Conservation (phyloP, 1,140 invertebrate species). For the Luehdorfia chinensis region DNA sequence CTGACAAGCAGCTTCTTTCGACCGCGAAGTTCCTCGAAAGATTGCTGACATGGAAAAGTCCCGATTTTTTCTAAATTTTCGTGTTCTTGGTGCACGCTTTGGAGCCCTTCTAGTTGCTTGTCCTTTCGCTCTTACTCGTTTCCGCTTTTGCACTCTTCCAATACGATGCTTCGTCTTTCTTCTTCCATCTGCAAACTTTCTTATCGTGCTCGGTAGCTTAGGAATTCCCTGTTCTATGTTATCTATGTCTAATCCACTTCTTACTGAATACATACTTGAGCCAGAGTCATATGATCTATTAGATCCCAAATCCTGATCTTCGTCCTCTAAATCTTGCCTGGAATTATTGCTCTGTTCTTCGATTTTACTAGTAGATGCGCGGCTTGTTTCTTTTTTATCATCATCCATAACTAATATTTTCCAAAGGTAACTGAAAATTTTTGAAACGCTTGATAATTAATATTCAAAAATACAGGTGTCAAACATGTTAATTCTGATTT, state of each 20-base stretch:
- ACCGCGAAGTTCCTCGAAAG: conserved; percentile 30
- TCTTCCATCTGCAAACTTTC: background rate
- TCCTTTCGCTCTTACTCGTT: conserved; percentile 20
- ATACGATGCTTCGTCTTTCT: conserved; percentile 15
- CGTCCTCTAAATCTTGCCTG: too few species aligned
- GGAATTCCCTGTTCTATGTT: too few species aligned
- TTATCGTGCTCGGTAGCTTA: too few species aligned
- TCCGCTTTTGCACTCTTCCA: conserved; percentile 35
- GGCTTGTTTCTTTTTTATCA: too few species aligned
- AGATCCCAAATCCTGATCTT: too few species aligned
- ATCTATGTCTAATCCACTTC: too few species aligned
- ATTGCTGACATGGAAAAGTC: conserved; percentile 39
- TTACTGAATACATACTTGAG: too few species aligned
- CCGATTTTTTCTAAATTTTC: conserved; percentile 23
- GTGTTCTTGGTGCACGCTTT: conserved; percentile 23
- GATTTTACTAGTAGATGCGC: too few species aligned
- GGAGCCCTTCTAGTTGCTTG: conserved; percentile 19
- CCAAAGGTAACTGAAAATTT: conserved; percentile 49
- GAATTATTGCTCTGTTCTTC: too few species aligned
- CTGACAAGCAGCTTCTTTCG: conserved; percentile 29
- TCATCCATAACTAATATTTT: conserved; percentile 24
- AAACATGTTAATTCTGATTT: background rate
- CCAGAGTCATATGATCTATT: too few species aligned
- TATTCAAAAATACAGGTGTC: conserved; percentile 5
- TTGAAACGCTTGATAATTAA: conserved; percentile 19